phyloP scores from a whole-genome alignment of 2,797 vertebrate genomes.

The Malacoraja senta region DNA sequence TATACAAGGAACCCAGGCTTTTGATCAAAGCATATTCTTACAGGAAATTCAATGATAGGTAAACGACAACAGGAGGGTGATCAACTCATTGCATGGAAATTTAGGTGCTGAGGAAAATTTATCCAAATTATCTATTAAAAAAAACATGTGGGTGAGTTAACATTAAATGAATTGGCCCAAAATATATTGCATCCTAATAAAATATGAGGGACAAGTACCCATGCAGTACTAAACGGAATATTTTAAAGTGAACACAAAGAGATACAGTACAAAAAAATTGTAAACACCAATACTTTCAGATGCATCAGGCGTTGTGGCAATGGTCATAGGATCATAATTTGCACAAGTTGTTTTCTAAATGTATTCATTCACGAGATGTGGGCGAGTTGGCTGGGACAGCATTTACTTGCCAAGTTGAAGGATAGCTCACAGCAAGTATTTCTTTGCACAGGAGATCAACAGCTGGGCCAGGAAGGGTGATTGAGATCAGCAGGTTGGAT shows the following conservation, averaged over 20 bases:
- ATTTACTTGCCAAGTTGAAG: not conserved
- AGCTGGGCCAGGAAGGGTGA: not conserved
- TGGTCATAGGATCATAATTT: not conserved
- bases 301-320: not conserved
- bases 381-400: not conserved
- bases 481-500: not conserved
- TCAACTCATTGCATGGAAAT: not conserved
- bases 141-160: not conserved
- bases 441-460: not conserved
- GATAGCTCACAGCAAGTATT: not conserved
- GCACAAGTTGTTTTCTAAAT: not conserved
- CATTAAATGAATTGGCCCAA: not conserved
- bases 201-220: not conserved
- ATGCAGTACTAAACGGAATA: not conserved
- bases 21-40: not conserved
- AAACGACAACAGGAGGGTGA: not conserved
- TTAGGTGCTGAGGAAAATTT: not conserved
- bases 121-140: not conserved
- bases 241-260: not conserved
- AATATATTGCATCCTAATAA: not conserved
- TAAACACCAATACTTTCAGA: not conserved
- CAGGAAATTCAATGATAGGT: not conserved
- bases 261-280: not conserved
- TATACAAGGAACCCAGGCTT: not conserved
- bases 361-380: not conserved